Base-by-base conservation (phyloP, 1,140 invertebrate genomes). In the Aphidius gifuensis region DNA sequence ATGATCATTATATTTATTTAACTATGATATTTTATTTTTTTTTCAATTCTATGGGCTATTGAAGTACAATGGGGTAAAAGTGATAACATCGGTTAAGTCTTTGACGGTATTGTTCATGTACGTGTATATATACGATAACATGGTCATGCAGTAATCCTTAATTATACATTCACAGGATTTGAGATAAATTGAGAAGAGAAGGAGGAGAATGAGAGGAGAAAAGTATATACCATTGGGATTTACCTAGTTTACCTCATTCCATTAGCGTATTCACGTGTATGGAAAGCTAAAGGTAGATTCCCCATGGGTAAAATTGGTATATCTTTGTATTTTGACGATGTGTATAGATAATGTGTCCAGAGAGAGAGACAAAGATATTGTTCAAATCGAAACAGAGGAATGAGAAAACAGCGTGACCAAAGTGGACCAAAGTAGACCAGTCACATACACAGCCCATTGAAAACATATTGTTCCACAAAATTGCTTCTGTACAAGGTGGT, bases 1-100 rank as follows among this genome's bases (percentile, higher is more conserved):
- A 16, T 16, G 16, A 16, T 16, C 16, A 16, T 16, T 16, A 16
- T 16, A 16, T 16, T 16, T 16, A 16, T 16, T 16, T 16, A 16
- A 16, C 16, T 16, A 16, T 16, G 16, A 16, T 16, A 16, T 16
- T 16, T 16, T 16, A 16, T 32, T 32, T 32, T 1, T 32, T 32
- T 32, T 32, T 2, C 23, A 32, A 49, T 49, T 49, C 38, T 40
- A 16, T 16, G 16, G 16, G 16, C 16, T 1, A 16, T 38, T 38
- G 2, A 44, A 44, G 5, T 11, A 69, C 62, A 62, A 64, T 60
- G 58, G 60, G 46, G 48, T 16, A 44, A 58, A 51, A 64, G 68
- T 62, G 70, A 72, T 71, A 70, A 69, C 68, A 73, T 75, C 73
- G 61, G 64, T 67, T 74, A 72, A 75, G 75, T 74, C 70, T 75